Conservation (phyloP, 2,888 invertebrate species). For the Andrena bicolor region DNA sequence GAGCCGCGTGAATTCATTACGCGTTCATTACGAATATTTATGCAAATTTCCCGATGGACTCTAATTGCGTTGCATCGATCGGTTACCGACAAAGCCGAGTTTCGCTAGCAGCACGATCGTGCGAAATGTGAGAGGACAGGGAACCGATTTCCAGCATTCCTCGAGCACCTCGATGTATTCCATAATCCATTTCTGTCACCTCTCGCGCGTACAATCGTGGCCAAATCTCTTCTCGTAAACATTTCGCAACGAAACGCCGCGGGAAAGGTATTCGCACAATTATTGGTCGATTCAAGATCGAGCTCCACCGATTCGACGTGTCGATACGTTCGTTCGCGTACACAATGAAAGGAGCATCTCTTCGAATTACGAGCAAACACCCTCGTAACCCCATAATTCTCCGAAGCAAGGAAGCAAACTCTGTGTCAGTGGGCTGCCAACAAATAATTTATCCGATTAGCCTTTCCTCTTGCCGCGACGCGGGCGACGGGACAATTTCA, state of each 20-base stretch:
- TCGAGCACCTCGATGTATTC: not conserved
- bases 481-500: conserved; percentile 6
- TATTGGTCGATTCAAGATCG: not conserved
- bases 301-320: not conserved
- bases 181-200: conserved; percentile 3
- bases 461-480: not conserved
- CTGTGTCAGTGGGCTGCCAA: conserved; percentile 13
- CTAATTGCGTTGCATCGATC: conserved; percentile 64
- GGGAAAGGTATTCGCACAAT: not conserved
- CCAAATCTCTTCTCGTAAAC: not conserved
- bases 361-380: not conserved
- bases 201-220: not conserved
- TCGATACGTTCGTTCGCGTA: conserved; percentile 7
- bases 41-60: conserved; percentile 63
- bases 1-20: conserved; percentile 49
- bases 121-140: conserved; percentile 19
- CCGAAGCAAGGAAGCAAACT: not conserved
- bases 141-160: not conserved
- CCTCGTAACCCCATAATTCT: not conserved
- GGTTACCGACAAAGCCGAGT: conserved; percentile 55
- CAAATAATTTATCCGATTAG: conserved; percentile 29
- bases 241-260: not conserved
- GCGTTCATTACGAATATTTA: conserved; percentile 69
- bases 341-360: not conserved
- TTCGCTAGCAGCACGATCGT: conserved; percentile 30